Evolutionary conservation across 1,140 invertebrate species (phyloP).

Genomic region (Laupala kohalensis): DNA sequence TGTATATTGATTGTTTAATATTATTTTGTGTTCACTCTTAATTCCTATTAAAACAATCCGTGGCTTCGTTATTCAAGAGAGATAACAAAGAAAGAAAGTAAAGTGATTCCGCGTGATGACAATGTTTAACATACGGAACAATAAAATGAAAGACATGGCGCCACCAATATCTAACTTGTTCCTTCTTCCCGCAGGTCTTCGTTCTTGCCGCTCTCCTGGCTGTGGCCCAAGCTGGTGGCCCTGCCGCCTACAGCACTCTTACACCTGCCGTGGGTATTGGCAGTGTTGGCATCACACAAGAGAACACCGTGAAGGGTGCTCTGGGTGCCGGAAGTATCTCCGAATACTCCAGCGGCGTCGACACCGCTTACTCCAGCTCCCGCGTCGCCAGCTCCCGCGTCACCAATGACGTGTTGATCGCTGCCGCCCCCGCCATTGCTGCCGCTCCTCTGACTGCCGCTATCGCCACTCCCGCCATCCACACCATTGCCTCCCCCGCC

Average conservation of each 20-base stretch:
- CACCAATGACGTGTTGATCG: constrained; percentile 35
- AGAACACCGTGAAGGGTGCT: constrained; percentile 39
- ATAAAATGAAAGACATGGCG: too few species aligned
- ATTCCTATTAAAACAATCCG: too few species aligned
- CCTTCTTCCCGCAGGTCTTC: constrained; percentile 27
- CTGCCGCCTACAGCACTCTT: constrained; percentile 22
- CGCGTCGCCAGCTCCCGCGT: constrained; percentile 43
- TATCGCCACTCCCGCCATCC: constrained; percentile 13
- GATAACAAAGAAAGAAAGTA: too few species aligned
- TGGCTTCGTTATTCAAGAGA: too few species aligned
- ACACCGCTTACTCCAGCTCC: constrained; percentile 44
- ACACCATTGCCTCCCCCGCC: constrained; percentile 11
- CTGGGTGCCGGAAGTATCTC: constrained; percentile 40
- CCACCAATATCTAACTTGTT: too few species aligned
- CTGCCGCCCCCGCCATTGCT: constrained; percentile 27
- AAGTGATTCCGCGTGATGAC: too few species aligned
- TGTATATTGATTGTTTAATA: too few species aligned
- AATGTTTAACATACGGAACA: too few species aligned
- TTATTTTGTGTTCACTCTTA: too few species aligned
- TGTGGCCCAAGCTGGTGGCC: constrained; percentile 30
- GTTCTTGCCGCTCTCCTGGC: constrained; percentile 30
- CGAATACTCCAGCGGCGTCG: constrained; percentile 43
- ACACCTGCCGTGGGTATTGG: constrained; percentile 23
- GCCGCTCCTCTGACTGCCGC: constrained; percentile 20
- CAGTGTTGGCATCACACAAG: constrained; percentile 36